Percentiles rank a stretch among this genome's conserved stretches.
These are phyloP conservation scores for Leptoteleia sp. DNA, from an alignment of 1,140 invertebrate genomes.

Conservation along the genomic window DNA sequence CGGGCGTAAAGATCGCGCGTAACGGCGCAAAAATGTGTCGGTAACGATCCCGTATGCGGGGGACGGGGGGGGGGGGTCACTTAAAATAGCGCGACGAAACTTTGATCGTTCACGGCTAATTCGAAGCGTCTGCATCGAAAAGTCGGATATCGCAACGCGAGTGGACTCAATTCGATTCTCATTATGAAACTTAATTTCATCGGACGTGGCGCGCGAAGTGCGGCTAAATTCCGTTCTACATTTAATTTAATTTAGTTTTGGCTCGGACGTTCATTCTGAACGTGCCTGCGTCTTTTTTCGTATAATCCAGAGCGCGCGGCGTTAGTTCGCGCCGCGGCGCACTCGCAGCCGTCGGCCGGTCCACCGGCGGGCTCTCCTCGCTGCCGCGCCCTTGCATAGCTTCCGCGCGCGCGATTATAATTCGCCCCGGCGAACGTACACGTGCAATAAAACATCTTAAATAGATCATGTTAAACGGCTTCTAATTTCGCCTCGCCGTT, in stretches of 20 bases:
- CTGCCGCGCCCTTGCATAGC: too few species aligned
- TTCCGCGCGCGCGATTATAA: too few species aligned
- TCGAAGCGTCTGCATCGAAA: slow-evolving; percentile 37
- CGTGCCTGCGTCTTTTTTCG: slow-evolving; percentile 52
- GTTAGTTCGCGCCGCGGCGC: too few species aligned
- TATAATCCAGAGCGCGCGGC: slow-evolving; percentile 33
- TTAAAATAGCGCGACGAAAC: slow-evolving; percentile 49
- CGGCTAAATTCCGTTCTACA: slow-evolving; percentile 32
- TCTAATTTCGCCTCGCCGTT: too few species aligned
- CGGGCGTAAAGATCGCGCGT: neutral
- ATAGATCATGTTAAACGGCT: too few species aligned
- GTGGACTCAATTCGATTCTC: slow-evolving; percentile 54
- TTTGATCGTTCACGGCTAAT: slow-evolving; percentile 42
- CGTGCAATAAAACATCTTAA: too few species aligned
- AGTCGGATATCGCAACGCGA: slow-evolving; percentile 12
- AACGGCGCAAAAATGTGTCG: too few species aligned
- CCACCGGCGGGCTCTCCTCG: too few species aligned
- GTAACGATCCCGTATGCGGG: slow-evolving; percentile 1
- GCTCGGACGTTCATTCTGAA: slow-evolving; percentile 56
- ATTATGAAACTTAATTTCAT: slow-evolving; percentile 63
- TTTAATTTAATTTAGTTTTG: slow-evolving; percentile 63
- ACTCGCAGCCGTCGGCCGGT: too few species aligned
- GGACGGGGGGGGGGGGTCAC: too few species aligned
- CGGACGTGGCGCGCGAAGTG: slow-evolving; percentile 24
- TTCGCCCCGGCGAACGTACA: too few species aligned